Conservation (phyloP, 2,113 vertebrate species). For the Typhlomys cinereus region DNA sequence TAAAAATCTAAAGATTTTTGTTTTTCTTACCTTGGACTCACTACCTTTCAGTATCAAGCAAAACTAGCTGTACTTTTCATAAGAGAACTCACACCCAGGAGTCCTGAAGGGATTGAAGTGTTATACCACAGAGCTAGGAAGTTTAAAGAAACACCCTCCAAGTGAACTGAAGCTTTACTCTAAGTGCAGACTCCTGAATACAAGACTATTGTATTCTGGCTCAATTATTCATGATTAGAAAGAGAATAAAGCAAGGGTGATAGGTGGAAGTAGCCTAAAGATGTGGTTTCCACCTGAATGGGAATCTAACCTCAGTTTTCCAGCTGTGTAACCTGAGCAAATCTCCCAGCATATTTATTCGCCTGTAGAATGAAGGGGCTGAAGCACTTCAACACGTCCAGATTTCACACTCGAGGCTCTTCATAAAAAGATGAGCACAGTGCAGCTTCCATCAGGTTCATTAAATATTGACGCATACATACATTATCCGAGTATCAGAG, state of each 20-base stretch:
- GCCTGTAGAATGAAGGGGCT: not conserved
- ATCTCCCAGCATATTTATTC: not conserved
- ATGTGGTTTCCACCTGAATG: not conserved
- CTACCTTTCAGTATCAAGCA: not conserved
- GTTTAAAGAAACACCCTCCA: not conserved
- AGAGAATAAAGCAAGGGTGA: not conserved
- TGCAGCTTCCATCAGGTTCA: not conserved
- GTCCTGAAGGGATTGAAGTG: not conserved
- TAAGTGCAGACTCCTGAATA: not conserved
- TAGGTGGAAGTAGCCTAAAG: not conserved
- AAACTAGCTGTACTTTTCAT: not conserved
- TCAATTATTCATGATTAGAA: not conserved
- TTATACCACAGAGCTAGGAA: not conserved
- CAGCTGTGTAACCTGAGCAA: not conserved
- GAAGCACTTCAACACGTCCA: not conserved
- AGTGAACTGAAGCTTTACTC: not conserved
- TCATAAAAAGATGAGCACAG: not conserved
- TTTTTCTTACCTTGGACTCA: not conserved
- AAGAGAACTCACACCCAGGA: not conserved
- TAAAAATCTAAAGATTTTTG: conserved; percentile 16
- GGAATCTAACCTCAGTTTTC: not conserved
- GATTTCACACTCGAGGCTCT: not conserved
- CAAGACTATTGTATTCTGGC: not conserved
- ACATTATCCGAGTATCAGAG: no score
- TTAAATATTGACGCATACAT: not conserved